Evolutionary conservation across 2,888 invertebrate species (phyloP), one percentile per base, ranked within the genome.

Genomic region (Trissolcus japonicus): DNA sequence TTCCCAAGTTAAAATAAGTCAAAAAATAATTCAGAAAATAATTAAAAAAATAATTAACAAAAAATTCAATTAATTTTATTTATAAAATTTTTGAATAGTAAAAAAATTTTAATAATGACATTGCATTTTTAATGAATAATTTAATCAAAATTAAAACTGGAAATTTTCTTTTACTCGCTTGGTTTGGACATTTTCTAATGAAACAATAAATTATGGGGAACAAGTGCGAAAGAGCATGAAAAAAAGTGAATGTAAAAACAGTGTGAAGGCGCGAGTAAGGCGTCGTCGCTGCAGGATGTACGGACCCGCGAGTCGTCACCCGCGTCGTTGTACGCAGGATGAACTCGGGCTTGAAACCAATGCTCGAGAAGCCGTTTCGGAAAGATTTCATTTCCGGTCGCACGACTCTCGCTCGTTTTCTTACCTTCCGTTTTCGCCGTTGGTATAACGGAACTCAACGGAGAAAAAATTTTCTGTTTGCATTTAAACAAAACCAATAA

Each of bases 341-440:
- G 77, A 56, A 60, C 53, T 65, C 61, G 68, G 61, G 63, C 66
- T 67, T 60, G 68, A 79, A 79, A 76, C 76, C 65, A 63, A 79
- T 79, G 55, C 73, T 67, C 65, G 56, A 54, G 65, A 21, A 73
- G 60, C 54, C 60, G 68, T 77, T 73, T 73, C 76, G 79, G 68
- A 79, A 72, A 72, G 68, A 79, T 76, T 79, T 69, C 68, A 79
- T 79, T 79, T 79, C 75, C 79, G 72, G 72, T 65, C 68, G 78
- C 67, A 69, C 67, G 72, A 72, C 69, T 71, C 71, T 51, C 46
- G 43, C 54, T 66, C 65, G 67, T 59, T 73, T n/a, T 69, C 78
- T 62, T 59, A 46, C 11, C 17, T 68, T 68, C 68, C 63, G 68
- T 41, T 77, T 71, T 54, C 67, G 76, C 35, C 11, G 35, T 9